Conservation (phyloP, 2,888 invertebrate genomes). For the Dolichopus griseipennis region DNA sequence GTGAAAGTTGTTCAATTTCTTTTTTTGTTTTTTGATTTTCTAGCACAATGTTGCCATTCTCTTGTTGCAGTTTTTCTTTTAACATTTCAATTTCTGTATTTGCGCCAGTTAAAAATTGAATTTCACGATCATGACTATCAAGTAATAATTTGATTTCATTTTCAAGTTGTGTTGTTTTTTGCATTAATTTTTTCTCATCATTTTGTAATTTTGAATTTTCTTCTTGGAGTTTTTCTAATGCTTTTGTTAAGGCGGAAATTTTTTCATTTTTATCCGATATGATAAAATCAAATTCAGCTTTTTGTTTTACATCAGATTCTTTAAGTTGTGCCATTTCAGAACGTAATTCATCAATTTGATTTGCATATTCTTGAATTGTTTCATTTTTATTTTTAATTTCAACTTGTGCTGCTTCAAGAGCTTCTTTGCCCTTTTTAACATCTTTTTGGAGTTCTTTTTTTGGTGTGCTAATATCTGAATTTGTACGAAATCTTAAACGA, state of each 20-base stretch:
- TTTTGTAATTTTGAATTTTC: constrained; percentile 26
- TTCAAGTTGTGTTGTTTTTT: constrained; percentile 21
- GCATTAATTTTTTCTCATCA: constrained; percentile 28
- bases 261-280: constrained; percentile 31
- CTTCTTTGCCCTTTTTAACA: constrained; percentile 46
- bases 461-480: constrained; percentile 35
- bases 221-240: constrained; percentile 33
- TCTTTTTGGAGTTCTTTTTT: constrained; percentile 40
- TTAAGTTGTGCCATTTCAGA: constrained; percentile 42
- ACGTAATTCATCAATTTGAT: constrained; percentile 47
- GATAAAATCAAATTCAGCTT: constrained; percentile 30
- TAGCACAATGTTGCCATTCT: constrained; percentile 16
- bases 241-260: constrained; percentile 31
- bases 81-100: constrained; percentile 19
- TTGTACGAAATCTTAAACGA: constrained; percentile 37
- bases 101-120: constrained; percentile 19
- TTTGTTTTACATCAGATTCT: constrained; percentile 33
- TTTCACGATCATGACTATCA: constrained; percentile 22
- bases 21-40: constrained; percentile 23
- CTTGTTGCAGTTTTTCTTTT: constrained; percentile 18
- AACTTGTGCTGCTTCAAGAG: constrained; percentile 34
- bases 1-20: constrained; percentile 26
- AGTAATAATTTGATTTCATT: constrained; percentile 22
- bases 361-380: constrained; percentile 44
- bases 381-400: constrained; percentile 49